Base-by-base conservation (phyloP, 2,113 vertebrate genomes). In the Haemorhous mexicanus region DNA sequence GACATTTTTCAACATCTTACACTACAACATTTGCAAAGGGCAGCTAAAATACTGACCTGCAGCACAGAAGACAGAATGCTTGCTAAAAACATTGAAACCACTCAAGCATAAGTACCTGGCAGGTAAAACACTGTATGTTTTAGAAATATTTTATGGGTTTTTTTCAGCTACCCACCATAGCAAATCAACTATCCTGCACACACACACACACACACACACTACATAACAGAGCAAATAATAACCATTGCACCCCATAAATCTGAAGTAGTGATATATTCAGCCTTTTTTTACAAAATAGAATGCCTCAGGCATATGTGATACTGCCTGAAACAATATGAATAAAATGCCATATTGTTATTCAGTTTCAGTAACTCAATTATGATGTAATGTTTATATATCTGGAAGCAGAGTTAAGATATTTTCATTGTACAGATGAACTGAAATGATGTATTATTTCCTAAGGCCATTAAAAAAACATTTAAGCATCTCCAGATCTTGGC, bases 391-490 rank as follows among this genome's bases (percentile, higher is more conserved):
- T 96, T 95, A 66, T 43, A n/a, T 7, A 24, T 32, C 43, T 95
- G 67, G 82, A 88, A 93, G 39, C 55, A 74, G 55, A 88, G 37
- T 59, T 74, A 64, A 68, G 77, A 58, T 59, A 59, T 52, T 80
- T 91, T 89, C 82, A 70, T 90, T 90, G 39, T 58, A 80, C 26
- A 78, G 72, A 90, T 84, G 72, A 94, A 75, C n/a, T 89, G 47
- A 86, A 94, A 88, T 88, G 90, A 96, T 86, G 41, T 30, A 95
- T 92, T 94, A 70, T 70, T 97, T 96, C 92, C 95, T 63, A 67
- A 21, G 90, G 75, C 39, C 3, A 81, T 93, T 94, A 82, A 64
- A 80, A 77, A 95, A 91, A 74, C 61, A 69, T 9, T 17, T 50
- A 86, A 88, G 64, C 33, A 67, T 90, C 93, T 96, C 75, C 63